These are phyloP conservation scores for Syncerus caffer DNA, from an alignment of 2,797 vertebrate genomes.

Conservation along the genomic window DNA sequence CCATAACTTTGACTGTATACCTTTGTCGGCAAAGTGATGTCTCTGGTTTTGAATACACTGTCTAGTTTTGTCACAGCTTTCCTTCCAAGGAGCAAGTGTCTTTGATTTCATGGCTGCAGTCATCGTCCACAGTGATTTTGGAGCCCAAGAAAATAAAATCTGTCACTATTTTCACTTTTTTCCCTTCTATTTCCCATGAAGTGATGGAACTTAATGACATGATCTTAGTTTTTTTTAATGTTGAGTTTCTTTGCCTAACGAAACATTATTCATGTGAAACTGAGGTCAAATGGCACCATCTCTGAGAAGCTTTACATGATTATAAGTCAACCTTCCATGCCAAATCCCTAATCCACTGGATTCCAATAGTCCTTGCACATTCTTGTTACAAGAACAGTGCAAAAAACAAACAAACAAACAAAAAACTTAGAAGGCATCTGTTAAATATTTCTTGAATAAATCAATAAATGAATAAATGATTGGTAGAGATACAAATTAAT, in stretches of 20 bases:
- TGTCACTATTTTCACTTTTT: background rate
- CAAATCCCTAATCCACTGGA: background rate
- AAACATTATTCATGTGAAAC: background rate
- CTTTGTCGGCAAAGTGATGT: background rate
- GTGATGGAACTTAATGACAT: background rate
- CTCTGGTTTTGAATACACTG: background rate
- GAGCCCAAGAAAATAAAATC: background rate
- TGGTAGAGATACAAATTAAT: background rate
- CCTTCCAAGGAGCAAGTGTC: background rate
- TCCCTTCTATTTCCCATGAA: background rate
- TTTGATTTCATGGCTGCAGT: background rate
- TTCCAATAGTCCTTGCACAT: background rate
- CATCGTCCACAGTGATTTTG: background rate
- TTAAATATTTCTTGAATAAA: background rate
- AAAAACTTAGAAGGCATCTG: background rate
- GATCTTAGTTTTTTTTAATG: background rate
- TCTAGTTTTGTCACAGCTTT: background rate
- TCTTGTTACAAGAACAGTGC: background rate
- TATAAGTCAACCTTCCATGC: background rate
- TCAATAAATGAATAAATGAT: background rate
- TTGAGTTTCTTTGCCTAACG: background rate
- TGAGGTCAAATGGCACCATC: background rate
- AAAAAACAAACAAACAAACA: background rate
- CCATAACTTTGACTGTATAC: background rate
- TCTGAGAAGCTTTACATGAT: background rate